phyloP scores from a whole-genome alignment of 2,888 invertebrate genomes.

The Odontomyia ornata region DNA sequence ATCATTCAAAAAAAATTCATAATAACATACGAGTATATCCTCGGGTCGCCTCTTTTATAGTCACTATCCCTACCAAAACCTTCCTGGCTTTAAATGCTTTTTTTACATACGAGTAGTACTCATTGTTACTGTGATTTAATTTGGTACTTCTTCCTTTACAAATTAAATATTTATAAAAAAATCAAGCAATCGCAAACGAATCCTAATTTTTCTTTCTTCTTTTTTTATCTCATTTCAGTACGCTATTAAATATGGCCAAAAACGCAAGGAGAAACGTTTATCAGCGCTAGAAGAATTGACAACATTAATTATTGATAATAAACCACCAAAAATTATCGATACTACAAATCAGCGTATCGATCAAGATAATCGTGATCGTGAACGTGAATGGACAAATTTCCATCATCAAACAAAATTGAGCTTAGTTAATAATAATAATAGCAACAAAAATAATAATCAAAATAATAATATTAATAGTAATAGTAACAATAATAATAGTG shows the following conservation, averaged over 20 bases:
- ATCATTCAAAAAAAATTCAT: too few species aligned
- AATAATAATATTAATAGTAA: constrained; percentile 52
- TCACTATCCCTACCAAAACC: too few species aligned
- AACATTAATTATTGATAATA: constrained; percentile 68
- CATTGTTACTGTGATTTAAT: not conserved
- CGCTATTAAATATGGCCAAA: constrained; percentile 69
- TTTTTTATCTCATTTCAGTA: constrained; percentile 61
- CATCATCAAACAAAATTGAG: constrained; percentile 42
- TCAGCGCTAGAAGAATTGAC: constrained; percentile 65
- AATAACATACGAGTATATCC: too few species aligned
- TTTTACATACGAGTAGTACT: not conserved
- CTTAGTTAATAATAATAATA: constrained; percentile 51
- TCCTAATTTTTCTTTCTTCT: too few species aligned
- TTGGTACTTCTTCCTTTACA: too few species aligned
- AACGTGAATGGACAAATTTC: constrained; percentile 53
- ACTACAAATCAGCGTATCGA: constrained; percentile 67
- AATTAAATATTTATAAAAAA: too few species aligned
- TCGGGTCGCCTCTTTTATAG: too few species aligned
- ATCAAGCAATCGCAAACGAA: too few species aligned
- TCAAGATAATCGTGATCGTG: constrained; percentile 57
- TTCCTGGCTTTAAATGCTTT: too few species aligned
- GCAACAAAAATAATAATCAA: constrained; percentile 52
- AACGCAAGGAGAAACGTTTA: constrained; percentile 69
- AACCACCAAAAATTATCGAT: constrained; percentile 68
- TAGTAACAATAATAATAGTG: constrained; percentile 48